These are phyloP conservation scores for Leptobrachium ailaonicum DNA, from an alignment of 2,113 vertebrate species.

Conservation along the genomic window DNA sequence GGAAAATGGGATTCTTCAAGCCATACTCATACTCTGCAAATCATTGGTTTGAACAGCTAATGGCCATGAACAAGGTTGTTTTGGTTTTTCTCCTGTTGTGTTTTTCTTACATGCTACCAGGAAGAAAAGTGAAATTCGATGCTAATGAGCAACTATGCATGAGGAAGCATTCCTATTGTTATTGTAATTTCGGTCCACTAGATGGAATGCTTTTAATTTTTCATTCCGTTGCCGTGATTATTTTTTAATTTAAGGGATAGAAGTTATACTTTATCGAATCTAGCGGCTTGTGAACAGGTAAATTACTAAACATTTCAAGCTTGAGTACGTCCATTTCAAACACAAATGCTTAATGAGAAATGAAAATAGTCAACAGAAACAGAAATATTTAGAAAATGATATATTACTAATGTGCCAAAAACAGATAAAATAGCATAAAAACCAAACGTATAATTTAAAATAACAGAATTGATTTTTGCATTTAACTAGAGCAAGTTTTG, in stretches of 20 bases:
- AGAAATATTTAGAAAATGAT: constrained; percentile 3
- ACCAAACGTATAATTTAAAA: too few species aligned
- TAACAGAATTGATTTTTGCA: too few species aligned
- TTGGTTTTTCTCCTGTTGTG: too few species aligned
- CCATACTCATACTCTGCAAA: too few species aligned
- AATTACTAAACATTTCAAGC: constrained; percentile 19
- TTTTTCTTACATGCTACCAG: too few species aligned
- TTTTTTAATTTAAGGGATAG: constrained; percentile 5
- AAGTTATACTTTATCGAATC: constrained; percentile 3
- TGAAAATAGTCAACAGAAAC: constrained; percentile 14
- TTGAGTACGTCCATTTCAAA: not conserved
- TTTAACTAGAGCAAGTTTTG: too few species aligned
- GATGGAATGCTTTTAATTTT: not conserved
- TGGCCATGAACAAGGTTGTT: too few species aligned
- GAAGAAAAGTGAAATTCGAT: too few species aligned
- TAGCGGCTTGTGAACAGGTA: constrained; percentile 5
- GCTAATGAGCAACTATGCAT: too few species aligned
- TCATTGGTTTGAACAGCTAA: too few species aligned
- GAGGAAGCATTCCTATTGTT: not conserved
- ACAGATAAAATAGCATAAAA: not conserved
- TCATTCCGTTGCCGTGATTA: not conserved
- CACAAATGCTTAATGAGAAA: constrained; percentile 16
- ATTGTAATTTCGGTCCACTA: constrained; percentile 9
- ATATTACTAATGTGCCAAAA: not conserved
- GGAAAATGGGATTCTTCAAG: too few species aligned